Evolutionary conservation across 2,797 vertebrate genomes (phyloP).

Genomic region (Euthynnus affinis): DNA sequence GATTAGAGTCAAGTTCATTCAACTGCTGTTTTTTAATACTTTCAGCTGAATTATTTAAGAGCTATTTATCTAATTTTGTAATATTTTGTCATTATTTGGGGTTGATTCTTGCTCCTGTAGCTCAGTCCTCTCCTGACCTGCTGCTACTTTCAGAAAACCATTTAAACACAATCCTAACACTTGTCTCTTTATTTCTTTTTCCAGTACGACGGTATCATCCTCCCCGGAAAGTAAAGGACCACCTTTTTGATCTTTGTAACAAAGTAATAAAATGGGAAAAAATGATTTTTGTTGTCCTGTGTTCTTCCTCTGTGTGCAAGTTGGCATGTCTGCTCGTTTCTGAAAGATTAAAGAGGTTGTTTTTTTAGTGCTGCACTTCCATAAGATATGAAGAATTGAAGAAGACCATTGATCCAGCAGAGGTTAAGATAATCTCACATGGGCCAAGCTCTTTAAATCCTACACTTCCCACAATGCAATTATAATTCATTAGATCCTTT

Average conservation of each 20-base stretch:
- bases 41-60: background rate
- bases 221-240: conserved; percentile 96
- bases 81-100: background rate
- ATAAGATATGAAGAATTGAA: too few relatives aligned
- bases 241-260: conserved; percentile 81
- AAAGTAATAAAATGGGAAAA: conserved; percentile 85
- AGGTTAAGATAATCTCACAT: too few relatives aligned
- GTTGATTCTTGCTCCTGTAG: too few relatives aligned
- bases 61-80: background rate
- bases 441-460: too few relatives aligned
- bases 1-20: background rate
- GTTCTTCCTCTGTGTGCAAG: background rate
- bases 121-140: too few relatives aligned
- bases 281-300: conserved; percentile 18
- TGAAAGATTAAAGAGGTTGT: too few relatives aligned
- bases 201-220: conserved; percentile 98
- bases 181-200: background rate
- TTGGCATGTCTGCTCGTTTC: too few relatives aligned
- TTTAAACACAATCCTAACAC: background rate
- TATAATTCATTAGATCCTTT: too few relatives aligned
- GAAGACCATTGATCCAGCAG: too few relatives aligned
- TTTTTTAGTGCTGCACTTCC: too few relatives aligned
- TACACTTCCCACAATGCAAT: too few relatives aligned
- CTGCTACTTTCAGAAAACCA: background rate
- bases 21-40: background rate